A percentile compares a stretch with the other conserved stretches of the same genome.
Evolutionary conservation across 2,888 invertebrate genomes (phyloP).

Genomic region (Megamerina dolium): DNA sequence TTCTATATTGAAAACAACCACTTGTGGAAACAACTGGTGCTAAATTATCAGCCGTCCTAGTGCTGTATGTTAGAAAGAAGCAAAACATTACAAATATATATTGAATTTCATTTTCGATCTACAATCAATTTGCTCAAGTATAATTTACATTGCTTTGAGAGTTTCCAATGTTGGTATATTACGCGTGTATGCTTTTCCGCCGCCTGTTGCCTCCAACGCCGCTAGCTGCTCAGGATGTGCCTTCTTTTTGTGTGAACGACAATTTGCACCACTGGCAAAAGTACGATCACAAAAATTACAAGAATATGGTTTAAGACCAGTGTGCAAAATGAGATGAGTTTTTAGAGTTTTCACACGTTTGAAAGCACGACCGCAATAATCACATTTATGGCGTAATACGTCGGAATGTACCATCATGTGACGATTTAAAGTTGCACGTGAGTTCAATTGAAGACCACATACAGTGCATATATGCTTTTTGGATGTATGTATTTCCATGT

Average conservation of each 20-base stretch:
- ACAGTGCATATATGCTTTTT: conserved; percentile 35
- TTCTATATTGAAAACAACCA: no score
- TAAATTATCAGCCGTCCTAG: no score
- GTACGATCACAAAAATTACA: conserved; percentile 47
- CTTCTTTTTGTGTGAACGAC: conserved; percentile 45
- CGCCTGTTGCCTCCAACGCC: conserved; percentile 36
- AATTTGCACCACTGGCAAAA: conserved; percentile 46
- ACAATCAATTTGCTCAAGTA: no score
- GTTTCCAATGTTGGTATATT: no score
- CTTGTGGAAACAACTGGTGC: no score
- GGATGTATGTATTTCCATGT: no score
- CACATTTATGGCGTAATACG: conserved; percentile 38
- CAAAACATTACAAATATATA: no score
- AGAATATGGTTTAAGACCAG: conserved; percentile 42
- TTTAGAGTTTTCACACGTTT: conserved; percentile 45
- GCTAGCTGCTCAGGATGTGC: conserved; percentile 44
- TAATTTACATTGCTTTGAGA: no score
- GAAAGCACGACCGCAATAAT: conserved; percentile 38
- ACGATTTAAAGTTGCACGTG: conserved; percentile 33
- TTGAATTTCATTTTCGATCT: no score
- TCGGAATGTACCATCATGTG: conserved; percentile 40
- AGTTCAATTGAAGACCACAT: conserved; percentile 38
- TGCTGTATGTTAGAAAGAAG: no score
- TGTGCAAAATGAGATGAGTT: conserved; percentile 43
- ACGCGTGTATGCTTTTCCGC: conserved; percentile 35